Evolutionary conservation across 2,797 vertebrate genomes (phyloP).

Genomic region (Schizopygopsis pylzovi): DNA sequence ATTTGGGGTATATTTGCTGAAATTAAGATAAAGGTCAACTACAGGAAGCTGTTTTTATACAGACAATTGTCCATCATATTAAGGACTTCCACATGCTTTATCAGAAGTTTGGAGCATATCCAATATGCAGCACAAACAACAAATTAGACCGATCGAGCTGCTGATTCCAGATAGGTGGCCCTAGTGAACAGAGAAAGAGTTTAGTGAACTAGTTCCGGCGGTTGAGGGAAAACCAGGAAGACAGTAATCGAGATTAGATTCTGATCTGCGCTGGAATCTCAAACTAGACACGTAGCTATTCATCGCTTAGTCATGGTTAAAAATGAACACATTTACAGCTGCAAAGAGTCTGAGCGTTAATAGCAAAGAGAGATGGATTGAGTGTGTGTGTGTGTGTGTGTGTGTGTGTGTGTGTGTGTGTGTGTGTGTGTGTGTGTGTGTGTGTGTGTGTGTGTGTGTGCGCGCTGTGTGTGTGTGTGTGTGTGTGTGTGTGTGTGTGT

Average conservation of each 20-base stretch:
- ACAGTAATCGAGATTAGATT: conserved; percentile 29
- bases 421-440: background rate
- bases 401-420: conserved; percentile 34
- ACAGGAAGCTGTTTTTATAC: conserved; percentile 27
- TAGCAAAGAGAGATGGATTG: too few species aligned
- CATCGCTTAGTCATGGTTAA: conserved; percentile 55
- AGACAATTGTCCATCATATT: conserved; percentile 26
- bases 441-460: too few species aligned
- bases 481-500: too few species aligned
- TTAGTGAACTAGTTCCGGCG: background rate
- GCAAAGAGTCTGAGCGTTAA: conserved; percentile 43
- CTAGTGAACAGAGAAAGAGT: background rate
- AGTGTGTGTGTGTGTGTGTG: conserved; percentile 20
- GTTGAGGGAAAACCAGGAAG: conserved; percentile 10
- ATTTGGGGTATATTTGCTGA: background rate
- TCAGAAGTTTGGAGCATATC: conserved; percentile 3
- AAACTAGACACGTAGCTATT: conserved; percentile 39
- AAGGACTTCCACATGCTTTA: conserved; percentile 17
- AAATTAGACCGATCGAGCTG: conserved; percentile 15
- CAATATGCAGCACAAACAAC: conserved; percentile 26
- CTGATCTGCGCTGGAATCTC: conserved; percentile 36
- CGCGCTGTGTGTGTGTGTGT: too few species aligned
- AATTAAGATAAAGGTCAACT: background rate
- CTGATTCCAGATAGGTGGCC: background rate
- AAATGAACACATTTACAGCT: conserved; percentile 55